Percentiles rank a stretch among this genome's conserved stretches.
These are phyloP conservation scores for Drosophila tanythrix DNA, from an alignment of 2,888 invertebrate species.

Conservation along the genomic window DNA sequence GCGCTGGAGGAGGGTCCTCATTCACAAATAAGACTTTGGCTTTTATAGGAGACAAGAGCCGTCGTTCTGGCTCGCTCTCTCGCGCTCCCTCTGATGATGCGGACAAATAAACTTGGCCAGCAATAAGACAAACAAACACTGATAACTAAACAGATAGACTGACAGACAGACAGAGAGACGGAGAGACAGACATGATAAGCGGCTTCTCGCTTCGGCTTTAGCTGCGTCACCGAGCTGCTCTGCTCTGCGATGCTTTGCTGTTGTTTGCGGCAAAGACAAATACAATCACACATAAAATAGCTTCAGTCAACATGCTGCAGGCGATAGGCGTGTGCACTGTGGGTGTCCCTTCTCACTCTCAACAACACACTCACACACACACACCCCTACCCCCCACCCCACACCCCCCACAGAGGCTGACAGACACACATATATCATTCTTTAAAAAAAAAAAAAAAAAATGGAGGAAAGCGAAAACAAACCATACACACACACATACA, in stretches of 20 bases:
- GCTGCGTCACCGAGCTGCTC: slow-evolving; percentile 3
- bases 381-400: neutral
- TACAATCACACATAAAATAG: slow-evolving; percentile 64
- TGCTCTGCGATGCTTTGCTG: slow-evolving; percentile 12
- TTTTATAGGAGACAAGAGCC: slow-evolving; percentile 26
- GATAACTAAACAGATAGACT: slow-evolving; percentile 13
- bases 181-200: slow-evolving; percentile 43
- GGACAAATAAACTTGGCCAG: slow-evolving; percentile 56
- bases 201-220: slow-evolving; percentile 18
- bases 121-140: slow-evolving; percentile 44
- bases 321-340: slow-evolving; percentile 7
- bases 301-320: slow-evolving; percentile 42
- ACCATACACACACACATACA: neutral
- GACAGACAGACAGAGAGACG: slow-evolving; percentile 4
- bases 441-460: slow-evolving; percentile 9
- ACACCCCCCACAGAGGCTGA: neutral
- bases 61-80: neutral
- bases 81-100: slow-evolving; percentile 19
- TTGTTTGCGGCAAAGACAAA: slow-evolving; percentile 64
- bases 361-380: neutral
- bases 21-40: slow-evolving; percentile 51
- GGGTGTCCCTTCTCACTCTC: neutral
- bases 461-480: slow-evolving; percentile 23
- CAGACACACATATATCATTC: slow-evolving; percentile 12
- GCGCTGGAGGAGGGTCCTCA: neutral